Evolutionary conservation across 2,797 vertebrate genomes (phyloP).

Genomic region (Nyctalus aviator): DNA sequence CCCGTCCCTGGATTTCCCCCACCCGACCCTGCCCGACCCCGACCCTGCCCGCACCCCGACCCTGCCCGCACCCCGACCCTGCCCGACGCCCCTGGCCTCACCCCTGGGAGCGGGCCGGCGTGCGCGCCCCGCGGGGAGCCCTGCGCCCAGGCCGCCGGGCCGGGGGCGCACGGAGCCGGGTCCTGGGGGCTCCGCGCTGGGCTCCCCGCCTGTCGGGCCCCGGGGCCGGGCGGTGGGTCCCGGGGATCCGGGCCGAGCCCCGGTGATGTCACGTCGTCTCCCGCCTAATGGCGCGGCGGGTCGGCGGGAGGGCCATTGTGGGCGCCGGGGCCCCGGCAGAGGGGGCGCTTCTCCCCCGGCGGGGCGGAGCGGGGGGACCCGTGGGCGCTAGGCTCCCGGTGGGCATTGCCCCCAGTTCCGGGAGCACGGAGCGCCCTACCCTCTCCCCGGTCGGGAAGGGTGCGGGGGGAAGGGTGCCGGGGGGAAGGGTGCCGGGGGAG

Average conservation of each 20-base stretch:
- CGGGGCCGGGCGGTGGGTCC: not conserved
- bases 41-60: no score
- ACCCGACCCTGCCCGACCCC: no score
- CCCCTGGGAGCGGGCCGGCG: no score
- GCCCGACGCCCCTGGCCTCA: not conserved
- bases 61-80: no score
- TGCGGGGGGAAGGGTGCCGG: no score
- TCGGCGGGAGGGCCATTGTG: not conserved
- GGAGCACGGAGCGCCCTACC: not conserved
- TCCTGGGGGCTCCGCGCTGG: not conserved
- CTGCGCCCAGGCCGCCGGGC: not conserved
- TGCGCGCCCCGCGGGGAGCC: not conserved
- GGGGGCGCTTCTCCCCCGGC: not conserved
- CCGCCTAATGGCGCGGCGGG: conserved; percentile 76
- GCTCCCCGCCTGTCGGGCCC: not conserved
- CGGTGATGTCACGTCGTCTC: conserved; percentile 72
- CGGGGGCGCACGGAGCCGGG: not conserved
- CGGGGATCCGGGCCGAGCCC: conserved; percentile 16
- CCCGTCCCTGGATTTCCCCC: not conserved
- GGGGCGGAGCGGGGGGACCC: not conserved
- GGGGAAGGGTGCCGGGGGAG: no score
- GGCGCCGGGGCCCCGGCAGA: no score
- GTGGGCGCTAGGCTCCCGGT: not conserved
- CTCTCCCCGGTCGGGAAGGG: not conserved
- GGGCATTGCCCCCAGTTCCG: not conserved